Conservation (phyloP, 2,888 invertebrate species). For the Nematopogon swammerdamellus region DNA sequence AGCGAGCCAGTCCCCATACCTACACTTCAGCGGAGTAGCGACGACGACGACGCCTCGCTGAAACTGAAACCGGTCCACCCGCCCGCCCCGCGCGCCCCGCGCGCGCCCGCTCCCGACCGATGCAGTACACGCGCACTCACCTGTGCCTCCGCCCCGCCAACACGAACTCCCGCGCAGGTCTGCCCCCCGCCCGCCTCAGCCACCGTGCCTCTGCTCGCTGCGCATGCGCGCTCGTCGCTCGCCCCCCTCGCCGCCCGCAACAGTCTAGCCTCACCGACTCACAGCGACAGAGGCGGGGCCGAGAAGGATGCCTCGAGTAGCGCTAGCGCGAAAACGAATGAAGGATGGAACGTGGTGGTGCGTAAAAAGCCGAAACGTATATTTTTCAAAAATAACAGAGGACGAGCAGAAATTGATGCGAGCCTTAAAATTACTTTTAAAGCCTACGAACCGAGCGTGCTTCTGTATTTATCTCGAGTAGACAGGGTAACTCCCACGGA, state of each 20-base stretch:
- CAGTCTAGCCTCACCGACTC: background rate
- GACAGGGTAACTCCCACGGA: background rate
- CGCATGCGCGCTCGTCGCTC: background rate
- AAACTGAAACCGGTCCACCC: background rate
- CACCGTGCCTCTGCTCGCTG: background rate
- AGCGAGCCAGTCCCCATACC: too few species aligned
- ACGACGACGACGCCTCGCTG: background rate
- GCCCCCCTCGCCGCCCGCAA: background rate
- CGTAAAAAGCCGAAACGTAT: background rate
- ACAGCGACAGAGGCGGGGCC: background rate
- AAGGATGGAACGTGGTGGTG: background rate
- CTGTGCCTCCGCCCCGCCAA: background rate
- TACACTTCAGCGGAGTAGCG: too few species aligned
- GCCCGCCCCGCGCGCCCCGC: background rate
- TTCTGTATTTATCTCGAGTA: background rate
- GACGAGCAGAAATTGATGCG: background rate
- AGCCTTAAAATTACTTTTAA: background rate
- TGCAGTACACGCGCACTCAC: background rate
- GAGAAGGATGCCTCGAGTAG: background rate
- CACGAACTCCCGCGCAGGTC: background rate
- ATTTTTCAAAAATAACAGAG: background rate
- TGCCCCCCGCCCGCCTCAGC: background rate
- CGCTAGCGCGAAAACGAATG: background rate
- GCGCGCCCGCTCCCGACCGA: background rate
- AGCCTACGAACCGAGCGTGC: background rate